A percentile compares a stretch with the other conserved stretches of the same genome.
phyloP scores from a whole-genome alignment of 2,797 vertebrate species.

The Microtus agrestis region DNA sequence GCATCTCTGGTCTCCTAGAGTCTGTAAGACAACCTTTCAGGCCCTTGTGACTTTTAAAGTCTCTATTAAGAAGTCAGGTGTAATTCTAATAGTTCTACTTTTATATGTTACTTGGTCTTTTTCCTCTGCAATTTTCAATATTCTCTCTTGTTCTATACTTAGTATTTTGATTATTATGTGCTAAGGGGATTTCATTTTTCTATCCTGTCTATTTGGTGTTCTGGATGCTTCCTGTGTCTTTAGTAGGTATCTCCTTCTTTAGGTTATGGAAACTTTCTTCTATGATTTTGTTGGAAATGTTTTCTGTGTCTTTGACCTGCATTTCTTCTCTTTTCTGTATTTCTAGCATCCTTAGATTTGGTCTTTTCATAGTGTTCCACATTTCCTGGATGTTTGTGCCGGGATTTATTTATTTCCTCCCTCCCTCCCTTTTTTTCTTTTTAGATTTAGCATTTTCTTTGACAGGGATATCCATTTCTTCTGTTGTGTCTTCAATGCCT shows the following conservation, averaged over 20 bases:
- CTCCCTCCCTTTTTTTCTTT: neutral
- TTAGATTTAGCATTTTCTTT: neutral
- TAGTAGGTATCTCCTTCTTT: no score
- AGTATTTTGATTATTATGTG: neutral
- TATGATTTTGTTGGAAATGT: neutral
- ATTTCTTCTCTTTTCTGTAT: neutral
- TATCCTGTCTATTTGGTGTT: neutral
- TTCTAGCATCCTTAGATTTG: neutral
- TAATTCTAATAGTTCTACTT: neutral
- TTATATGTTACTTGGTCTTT: neutral
- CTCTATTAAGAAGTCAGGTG: neutral
- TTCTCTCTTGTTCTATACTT: neutral
- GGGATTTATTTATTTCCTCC: neutral
- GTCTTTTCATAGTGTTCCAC: neutral
- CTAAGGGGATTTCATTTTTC: neutral
- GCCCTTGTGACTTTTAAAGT: neutral
- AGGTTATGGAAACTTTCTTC: neutral
- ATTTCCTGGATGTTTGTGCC: neutral
- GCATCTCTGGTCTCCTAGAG: neutral
- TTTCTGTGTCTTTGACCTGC: neutral
- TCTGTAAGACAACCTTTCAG: neutral
- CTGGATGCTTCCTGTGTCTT: neutral
- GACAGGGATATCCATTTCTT: neutral
- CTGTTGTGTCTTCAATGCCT: neutral
- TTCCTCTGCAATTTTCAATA: neutral